phyloP scores from a whole-genome alignment of 1,140 invertebrate genomes.

The Globodera rostochiensis region DNA sequence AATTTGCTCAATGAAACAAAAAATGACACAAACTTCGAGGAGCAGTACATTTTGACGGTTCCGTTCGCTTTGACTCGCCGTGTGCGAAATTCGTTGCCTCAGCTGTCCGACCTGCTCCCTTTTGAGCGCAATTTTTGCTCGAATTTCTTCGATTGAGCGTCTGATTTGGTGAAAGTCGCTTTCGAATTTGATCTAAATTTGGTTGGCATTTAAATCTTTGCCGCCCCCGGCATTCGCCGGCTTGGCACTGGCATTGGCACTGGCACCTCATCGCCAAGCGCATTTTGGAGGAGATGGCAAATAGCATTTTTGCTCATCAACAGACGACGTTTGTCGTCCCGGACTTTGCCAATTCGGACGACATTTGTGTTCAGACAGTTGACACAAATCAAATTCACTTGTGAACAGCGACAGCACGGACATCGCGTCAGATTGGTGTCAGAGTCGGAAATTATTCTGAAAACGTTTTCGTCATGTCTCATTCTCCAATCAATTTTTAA shows the following conservation, averaged over 20 bases:
- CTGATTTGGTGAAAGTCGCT: slow-evolving; percentile 16
- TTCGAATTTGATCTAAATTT: slow-evolving; percentile 35
- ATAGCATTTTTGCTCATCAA: slow-evolving; percentile 2
- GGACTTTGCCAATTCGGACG: slow-evolving; percentile 25
- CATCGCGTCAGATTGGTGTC: slow-evolving; percentile 10
- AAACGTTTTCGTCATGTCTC: neutral
- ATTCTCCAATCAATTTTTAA: neutral
- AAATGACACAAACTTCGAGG: slow-evolving; percentile 27
- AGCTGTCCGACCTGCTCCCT: slow-evolving; percentile 19
- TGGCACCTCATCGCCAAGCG: slow-evolving; percentile 8
- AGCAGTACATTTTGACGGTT: slow-evolving; percentile 28
- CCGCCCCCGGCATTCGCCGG: no score
- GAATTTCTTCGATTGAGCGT: slow-evolving; percentile 24
- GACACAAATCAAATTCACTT: slow-evolving; percentile 19
- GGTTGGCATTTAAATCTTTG: neutral
- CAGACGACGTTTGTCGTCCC: slow-evolving; percentile 13
- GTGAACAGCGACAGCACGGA: slow-evolving; percentile 21
- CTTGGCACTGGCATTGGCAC: neutral
- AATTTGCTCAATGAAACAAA: neutral
- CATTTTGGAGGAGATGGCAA: slow-evolving; percentile 16
- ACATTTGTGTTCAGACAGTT: slow-evolving; percentile 25
- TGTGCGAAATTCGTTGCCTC: slow-evolving; percentile 23
- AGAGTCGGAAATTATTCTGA: slow-evolving; percentile 6
- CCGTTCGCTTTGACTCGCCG: slow-evolving; percentile 16
- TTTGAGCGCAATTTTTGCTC: slow-evolving; percentile 29